Conservation (phyloP, 92 coral and sea anemone genomes). For the Phenganax marumi region DNA sequence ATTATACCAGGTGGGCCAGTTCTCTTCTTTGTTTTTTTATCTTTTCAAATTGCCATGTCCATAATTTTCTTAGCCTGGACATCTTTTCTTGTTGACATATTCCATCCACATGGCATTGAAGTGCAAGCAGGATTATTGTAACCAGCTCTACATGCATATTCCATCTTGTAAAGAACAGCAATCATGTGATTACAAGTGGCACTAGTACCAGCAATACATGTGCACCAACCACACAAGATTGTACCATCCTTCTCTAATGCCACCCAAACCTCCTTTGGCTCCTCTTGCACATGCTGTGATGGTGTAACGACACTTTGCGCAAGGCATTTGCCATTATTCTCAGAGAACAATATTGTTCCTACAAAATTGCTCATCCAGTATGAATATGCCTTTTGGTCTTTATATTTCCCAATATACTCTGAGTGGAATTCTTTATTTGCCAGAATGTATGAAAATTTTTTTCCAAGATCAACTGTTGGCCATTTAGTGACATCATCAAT, state of each 20-base stretch:
- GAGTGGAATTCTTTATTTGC: slow-evolving; percentile 40
- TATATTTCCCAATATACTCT: slow-evolving; percentile 53
- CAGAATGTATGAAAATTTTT: slow-evolving; percentile 38
- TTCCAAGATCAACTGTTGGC: slow-evolving; percentile 56
- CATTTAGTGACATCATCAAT: slow-evolving; percentile 45
- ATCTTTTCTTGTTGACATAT: slow-evolving; percentile 49
- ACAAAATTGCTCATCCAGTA: slow-evolving; percentile 60
- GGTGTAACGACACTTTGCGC: slow-evolving; percentile 39
- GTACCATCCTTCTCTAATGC: too few relatives aligned
- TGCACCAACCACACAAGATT: slow-evolving; percentile 56
- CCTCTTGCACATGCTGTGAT: slow-evolving; percentile 35
- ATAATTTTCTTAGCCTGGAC: slow-evolving; percentile 43
- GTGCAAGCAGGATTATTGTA: slow-evolving; percentile 56
- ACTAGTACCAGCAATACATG: slow-evolving; percentile 54
- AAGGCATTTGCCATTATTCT: slow-evolving; percentile 23
- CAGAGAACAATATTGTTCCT: slow-evolving; percentile 38
- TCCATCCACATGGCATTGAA: slow-evolving; percentile 56
- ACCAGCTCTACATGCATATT: slow-evolving; percentile 49
- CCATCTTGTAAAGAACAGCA: slow-evolving; percentile 58
- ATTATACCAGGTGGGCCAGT: slow-evolving; percentile 24
- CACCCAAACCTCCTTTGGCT: slow-evolving; percentile 57
- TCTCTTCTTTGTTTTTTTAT: slow-evolving; percentile 23
- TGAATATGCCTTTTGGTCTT: slow-evolving; percentile 48
- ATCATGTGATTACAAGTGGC: slow-evolving; percentile 61
- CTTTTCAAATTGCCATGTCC: slow-evolving; percentile 50